Percentiles rank a stretch among this genome's conserved stretches.
Evolutionary conservation across 2,888 invertebrate genomes (phyloP).

Genomic region (Horisme vitalbata): DNA sequence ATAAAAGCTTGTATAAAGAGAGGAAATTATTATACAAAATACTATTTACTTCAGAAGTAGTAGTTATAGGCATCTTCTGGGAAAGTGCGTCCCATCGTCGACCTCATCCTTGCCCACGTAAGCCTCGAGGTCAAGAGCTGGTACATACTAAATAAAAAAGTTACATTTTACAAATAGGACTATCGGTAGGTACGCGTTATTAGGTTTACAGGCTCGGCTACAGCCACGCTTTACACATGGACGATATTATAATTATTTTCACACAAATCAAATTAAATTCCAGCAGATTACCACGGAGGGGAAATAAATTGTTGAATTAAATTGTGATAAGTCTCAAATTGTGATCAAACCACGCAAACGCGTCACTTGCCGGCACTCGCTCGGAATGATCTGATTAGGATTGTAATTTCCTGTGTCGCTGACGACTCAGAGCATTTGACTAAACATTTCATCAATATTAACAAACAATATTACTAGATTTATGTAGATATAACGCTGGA

Average conservation of each 20-base stretch:
- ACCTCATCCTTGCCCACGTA: no score
- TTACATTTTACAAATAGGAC: no score
- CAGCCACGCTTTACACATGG: no score
- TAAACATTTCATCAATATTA: constrained; percentile 34
- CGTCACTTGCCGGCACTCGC: constrained; percentile 57
- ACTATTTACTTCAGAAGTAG: no score
- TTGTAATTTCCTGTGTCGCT: constrained; percentile 69
- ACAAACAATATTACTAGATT: constrained; percentile 2
- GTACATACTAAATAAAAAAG: no score
- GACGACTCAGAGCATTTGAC: constrained; percentile 46
- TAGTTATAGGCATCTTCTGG: no score
- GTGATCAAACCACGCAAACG: constrained; percentile 36
- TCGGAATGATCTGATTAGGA: constrained; percentile 70
- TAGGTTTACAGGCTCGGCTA: no score
- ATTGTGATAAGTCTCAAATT: constrained; percentile 33
- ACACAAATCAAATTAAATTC: constrained; percentile 13
- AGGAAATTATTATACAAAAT: no score
- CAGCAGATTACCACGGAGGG: constrained; percentile 17
- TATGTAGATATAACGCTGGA: background rate
- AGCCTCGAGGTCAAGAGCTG: no score
- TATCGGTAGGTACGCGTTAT: no score
- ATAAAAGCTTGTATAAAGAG: no score
- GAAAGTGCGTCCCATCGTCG: no score
- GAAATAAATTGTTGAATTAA: constrained; percentile 26
- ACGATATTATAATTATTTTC: constrained; percentile 10